Evolutionary conservation across 2,797 vertebrate species (phyloP).

Genomic region (Takifugu rubripes): DNA sequence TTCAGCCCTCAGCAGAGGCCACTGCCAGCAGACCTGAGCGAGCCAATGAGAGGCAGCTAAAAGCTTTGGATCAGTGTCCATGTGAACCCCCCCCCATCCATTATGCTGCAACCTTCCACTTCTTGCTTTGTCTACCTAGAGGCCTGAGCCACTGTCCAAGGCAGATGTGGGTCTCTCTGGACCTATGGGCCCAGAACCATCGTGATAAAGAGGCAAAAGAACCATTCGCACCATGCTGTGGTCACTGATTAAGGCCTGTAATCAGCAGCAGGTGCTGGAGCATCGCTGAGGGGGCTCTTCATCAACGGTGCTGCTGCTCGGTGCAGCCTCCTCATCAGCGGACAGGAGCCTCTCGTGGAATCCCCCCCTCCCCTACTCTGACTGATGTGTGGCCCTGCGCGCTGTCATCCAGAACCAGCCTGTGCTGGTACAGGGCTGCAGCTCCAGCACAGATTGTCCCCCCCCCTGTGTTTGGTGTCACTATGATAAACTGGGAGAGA

Average conservation of each 20-base stretch:
- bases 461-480: neutral
- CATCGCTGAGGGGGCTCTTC: conserved; percentile 41
- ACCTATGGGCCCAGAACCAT: conserved; percentile 17
- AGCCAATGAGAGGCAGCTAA: conserved; percentile 39
- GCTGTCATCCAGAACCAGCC: too few species aligned
- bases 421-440: too few species aligned
- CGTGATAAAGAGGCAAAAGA: conserved; percentile 26
- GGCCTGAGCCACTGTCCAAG: conserved; percentile 13
- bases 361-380: too few species aligned
- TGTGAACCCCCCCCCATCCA: conserved; percentile 39
- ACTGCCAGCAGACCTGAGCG: conserved; percentile 18
- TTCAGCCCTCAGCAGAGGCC: conserved; percentile 39
- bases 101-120: conserved; percentile 57
- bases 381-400: neutral
- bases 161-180: too few species aligned
- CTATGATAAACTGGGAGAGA: neutral
- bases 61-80: conserved; percentile 34
- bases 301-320: conserved; percentile 42
- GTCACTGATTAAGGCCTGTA: conserved; percentile 15
- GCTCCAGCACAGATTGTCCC: neutral
- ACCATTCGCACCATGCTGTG: conserved; percentile 9
- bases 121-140: conserved; percentile 55
- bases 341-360: conserved; percentile 3
- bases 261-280: conserved; percentile 42
- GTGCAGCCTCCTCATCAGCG: conserved; percentile 33